Base-by-base conservation (phyloP, 2,888 invertebrate genomes). In the Mesoligia furuncula region DNA sequence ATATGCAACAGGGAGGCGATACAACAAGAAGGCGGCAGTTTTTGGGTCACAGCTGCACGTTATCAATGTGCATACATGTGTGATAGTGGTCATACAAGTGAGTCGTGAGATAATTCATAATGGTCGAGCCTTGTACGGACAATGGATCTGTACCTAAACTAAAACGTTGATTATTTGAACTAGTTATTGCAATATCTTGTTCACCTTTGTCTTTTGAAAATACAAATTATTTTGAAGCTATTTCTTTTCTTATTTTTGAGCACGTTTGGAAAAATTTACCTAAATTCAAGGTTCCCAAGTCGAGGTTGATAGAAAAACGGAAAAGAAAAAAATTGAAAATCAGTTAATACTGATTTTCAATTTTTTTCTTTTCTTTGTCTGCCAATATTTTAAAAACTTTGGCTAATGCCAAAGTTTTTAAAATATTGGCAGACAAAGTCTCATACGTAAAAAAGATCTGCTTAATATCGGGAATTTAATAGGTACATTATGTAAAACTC, bases 11-110 rank as follows among this genome's bases (percentile, higher is more conserved):
- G 80, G 80, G 81, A 85, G 85, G 86, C 73, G 61, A 84, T 90
- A 86, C 84, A 90, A 88, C 90, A 89, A 91, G 91, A 89, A 91
- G 91, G 90, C 85, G 86, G 85, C 84, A 88, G 85, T 93, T 95
- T 95, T 93, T 96, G 90, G 96, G 96, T 95, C 96, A 95, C 96
- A 96, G 96, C 96, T 96, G 96, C 93, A 92, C 90, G 89, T 94
- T 95, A 95, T 94, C 93, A 93, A 83, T 87, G 87, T 84, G 75
- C 87, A 84, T 90, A 90, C 90, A 89, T 92, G 85, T 93, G 92
- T 91, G 92, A 93, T 93, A 93, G 91, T 91, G 87, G 90, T 92
- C 91, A 89, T 86, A 89, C 90, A 75, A 90, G 85, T 67, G 84
- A 85, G 88, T 87, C 82, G 77, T 83, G 85, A 91, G 89, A 91